Percentiles rank a stretch among this genome's conserved stretches.
Conservation (phyloP, 2,888 invertebrate species). For the Aethes cnicana region DNA sequence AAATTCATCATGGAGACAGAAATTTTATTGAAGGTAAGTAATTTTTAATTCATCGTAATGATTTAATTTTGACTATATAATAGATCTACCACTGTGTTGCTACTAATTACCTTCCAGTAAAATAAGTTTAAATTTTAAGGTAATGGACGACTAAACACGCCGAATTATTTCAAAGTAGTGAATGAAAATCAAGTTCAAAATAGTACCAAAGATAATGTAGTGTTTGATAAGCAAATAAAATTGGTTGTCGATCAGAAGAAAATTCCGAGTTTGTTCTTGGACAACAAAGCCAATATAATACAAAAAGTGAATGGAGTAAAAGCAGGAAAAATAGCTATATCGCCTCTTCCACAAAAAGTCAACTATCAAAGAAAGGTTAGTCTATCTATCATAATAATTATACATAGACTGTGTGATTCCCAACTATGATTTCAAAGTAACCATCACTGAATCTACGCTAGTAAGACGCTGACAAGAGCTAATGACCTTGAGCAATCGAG, state of each 20-base stretch:
- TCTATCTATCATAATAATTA: too few species aligned
- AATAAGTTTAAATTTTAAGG: slow-evolving; percentile 50
- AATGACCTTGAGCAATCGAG: too few species aligned
- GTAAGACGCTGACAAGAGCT: too few species aligned
- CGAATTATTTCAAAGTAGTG: slow-evolving; percentile 62
- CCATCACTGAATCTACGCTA: too few species aligned
- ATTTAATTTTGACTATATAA: too few species aligned
- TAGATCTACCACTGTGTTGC: too few species aligned
- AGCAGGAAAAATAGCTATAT: slow-evolving; percentile 56
- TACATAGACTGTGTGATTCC: too few species aligned
- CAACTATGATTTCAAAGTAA: too few species aligned
- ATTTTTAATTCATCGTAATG: too few species aligned
- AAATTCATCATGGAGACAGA: neutral
- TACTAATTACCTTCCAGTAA: too few species aligned
- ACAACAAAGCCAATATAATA: slow-evolving; percentile 43
- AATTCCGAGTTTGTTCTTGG: slow-evolving; percentile 53
- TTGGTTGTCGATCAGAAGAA: slow-evolving; percentile 57
- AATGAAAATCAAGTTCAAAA: slow-evolving; percentile 58
- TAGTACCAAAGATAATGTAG: slow-evolving; percentile 44
- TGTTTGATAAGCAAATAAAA: slow-evolving; percentile 49
- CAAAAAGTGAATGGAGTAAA: slow-evolving; percentile 58
- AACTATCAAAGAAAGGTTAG: slow-evolving; percentile 53
- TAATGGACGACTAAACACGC: slow-evolving; percentile 54
- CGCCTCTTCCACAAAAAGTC: slow-evolving; percentile 51
- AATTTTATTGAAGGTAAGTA: slow-evolving; percentile 9